Conservation (phyloP, 2,888 invertebrate genomes). For the Polylopha cassiicola region DNA sequence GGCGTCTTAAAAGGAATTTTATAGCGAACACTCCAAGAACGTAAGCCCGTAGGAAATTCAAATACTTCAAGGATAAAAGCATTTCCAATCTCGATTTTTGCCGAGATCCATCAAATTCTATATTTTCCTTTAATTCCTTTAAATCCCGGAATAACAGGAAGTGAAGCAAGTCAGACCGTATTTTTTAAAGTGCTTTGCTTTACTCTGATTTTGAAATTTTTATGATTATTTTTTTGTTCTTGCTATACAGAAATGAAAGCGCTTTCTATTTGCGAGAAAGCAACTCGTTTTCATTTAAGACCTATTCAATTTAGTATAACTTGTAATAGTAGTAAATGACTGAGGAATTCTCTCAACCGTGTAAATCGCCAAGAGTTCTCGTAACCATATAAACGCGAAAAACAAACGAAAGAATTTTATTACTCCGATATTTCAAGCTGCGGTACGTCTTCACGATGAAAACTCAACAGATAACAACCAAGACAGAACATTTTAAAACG, state of each 20-base stretch:
- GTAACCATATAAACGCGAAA: not conserved
- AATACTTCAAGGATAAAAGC: slow-evolving; percentile 58
- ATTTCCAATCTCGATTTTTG: slow-evolving; percentile 54
- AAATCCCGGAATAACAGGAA: slow-evolving; percentile 3
- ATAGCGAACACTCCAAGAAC: slow-evolving; percentile 36
- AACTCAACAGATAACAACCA: slow-evolving; percentile 5
- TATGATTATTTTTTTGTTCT: too few species aligned
- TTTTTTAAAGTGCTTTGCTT: too few species aligned
- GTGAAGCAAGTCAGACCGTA: not conserved
- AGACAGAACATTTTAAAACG: slow-evolving; percentile 15
- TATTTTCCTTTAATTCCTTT: slow-evolving; percentile 34
- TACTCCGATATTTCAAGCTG: slow-evolving; percentile 4
- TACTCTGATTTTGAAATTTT: too few species aligned
- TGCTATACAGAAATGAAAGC: too few species aligned
- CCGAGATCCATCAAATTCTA: slow-evolving; percentile 49
- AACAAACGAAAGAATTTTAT: slow-evolving; percentile 1
- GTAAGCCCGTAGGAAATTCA: slow-evolving; percentile 54
- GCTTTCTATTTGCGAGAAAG: too few species aligned
- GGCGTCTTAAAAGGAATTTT: slow-evolving; percentile 54
- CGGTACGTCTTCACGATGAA: slow-evolving; percentile 4
- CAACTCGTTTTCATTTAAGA: too few species aligned
- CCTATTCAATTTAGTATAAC: too few species aligned
- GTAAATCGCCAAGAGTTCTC: not conserved
- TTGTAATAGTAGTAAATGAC: too few species aligned
- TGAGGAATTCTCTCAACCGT: too few species aligned